Percentiles rank a stretch among this genome's conserved stretches.
phyloP scores from a whole-genome alignment of 2,797 vertebrate genomes.

The Macrochelys suwanniensis region DNA sequence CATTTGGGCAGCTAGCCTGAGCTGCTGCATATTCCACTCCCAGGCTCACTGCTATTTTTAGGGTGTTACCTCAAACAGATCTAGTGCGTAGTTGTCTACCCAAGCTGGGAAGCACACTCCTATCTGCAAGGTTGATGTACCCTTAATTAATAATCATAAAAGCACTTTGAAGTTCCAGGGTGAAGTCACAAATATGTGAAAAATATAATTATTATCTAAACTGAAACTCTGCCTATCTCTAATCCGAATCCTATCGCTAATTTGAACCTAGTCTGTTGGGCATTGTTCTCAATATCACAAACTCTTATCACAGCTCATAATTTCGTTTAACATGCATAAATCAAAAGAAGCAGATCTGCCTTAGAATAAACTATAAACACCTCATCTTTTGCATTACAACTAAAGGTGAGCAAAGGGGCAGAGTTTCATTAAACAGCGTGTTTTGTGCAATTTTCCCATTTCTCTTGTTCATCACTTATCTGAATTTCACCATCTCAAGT shows the following conservation, averaged over 20 bases:
- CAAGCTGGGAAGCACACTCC: too few species aligned
- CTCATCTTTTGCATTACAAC: conserved; percentile 18
- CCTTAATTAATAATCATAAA: background rate
- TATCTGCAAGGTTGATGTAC: too few species aligned
- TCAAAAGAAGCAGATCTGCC: background rate
- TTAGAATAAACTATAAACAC: background rate
- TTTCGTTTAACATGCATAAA: conserved; percentile 36
- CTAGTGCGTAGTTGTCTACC: too few species aligned
- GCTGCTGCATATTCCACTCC: too few species aligned
- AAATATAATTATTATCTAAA: background rate
- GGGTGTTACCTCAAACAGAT: too few species aligned
- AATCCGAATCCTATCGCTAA: background rate
- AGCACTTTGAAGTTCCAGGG: background rate
- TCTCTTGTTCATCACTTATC: background rate
- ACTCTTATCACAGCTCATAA: conserved; percentile 10
- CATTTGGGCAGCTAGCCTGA: too few species aligned
- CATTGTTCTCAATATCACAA: background rate
- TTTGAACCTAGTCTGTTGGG: background rate
- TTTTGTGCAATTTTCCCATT: conserved; percentile 43
- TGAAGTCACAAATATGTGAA: background rate
- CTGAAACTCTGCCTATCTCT: background rate
- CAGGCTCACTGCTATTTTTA: too few species aligned
- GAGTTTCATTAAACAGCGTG: background rate
- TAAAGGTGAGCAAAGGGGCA: background rate
- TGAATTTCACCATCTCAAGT: background rate